These are phyloP conservation scores for Selene dorsalis DNA, from an alignment of 2,797 vertebrate genomes.

Conservation along the genomic window DNA sequence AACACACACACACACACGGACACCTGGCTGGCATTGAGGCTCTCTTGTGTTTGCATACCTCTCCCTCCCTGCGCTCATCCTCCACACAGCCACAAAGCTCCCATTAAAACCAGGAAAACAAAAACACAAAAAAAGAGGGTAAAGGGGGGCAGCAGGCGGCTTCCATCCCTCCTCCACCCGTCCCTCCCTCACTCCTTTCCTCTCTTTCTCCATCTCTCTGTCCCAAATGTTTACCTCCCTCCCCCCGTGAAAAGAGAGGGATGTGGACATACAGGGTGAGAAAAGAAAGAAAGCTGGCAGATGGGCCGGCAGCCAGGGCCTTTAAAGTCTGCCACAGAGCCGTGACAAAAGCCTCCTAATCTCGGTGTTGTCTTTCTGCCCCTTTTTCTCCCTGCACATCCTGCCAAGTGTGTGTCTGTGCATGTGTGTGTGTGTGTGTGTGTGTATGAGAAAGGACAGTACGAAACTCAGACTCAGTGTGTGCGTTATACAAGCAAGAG, in stretches of 20 bases:
- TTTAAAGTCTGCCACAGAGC: constrained; percentile 88
- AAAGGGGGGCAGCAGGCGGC: constrained; percentile 74
- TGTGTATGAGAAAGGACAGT: constrained; percentile 19
- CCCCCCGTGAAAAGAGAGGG: constrained; percentile 74
- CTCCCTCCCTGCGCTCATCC: constrained; percentile 72
- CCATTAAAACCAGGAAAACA: constrained; percentile 76
- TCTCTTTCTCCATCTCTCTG: constrained; percentile 55
- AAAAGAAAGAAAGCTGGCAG: constrained; percentile 86
- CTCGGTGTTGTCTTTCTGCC: constrained; percentile 88
- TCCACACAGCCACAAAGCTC: constrained; percentile 79
- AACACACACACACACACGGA: constrained; percentile 54
- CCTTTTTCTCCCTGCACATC: constrained; percentile 82
- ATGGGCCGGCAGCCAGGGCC: constrained; percentile 86
- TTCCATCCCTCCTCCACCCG: constrained; percentile 71
- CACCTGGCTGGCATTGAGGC: constrained; percentile 74
- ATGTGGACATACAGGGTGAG: constrained; percentile 76
- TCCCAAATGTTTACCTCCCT: constrained; percentile 79
- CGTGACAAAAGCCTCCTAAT: constrained; percentile 91
- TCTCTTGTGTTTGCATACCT: constrained; percentile 74
- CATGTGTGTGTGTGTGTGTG: constrained; percentile 47
- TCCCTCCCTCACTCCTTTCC: constrained; percentile 56
- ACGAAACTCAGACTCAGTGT: constrained; percentile 47
- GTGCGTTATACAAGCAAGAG: constrained; percentile 41
- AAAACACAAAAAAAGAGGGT: constrained; percentile 76
- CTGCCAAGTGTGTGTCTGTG: constrained; percentile 80